phyloP scores from a whole-genome alignment of 1,140 invertebrate genomes.

The Hirudo medicinalis region DNA sequence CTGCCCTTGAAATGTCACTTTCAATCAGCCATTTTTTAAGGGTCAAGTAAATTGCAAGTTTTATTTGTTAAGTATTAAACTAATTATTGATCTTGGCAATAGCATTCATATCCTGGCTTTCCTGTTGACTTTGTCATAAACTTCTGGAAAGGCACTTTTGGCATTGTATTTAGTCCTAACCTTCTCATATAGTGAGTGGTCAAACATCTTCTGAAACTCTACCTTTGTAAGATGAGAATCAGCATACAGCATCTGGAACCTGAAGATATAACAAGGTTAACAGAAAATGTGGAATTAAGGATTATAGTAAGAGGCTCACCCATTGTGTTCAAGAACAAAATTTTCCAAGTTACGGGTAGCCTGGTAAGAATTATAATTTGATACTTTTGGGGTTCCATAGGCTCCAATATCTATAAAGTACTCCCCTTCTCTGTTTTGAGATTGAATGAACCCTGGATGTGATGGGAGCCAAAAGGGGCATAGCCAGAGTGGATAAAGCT shows the following conservation, averaged over 20 bases:
- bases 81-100: neutral
- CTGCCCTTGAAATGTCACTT: too few relatives aligned
- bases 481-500: conserved; percentile 71
- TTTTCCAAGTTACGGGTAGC: conserved; percentile 58
- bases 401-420: conserved; percentile 66
- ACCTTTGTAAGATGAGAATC: conserved; percentile 61
- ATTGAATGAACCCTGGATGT: conserved; percentile 58
- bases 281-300: neutral
- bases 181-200: conserved; percentile 61
- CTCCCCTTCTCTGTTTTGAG: conserved; percentile 40
- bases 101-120: conserved; percentile 46
- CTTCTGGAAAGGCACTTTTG: conserved; percentile 61
- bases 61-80: too few relatives aligned
- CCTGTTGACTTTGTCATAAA: conserved; percentile 66
- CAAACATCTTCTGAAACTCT: conserved; percentile 71
- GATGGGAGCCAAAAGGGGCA: conserved; percentile 61
- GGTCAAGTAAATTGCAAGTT: too few relatives aligned
- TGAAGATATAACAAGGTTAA: conserved; percentile 27
- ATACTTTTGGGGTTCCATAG: conserved; percentile 58
- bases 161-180: conserved; percentile 51
- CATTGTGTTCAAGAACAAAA: conserved; percentile 54
- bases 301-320: conserved; percentile 42
- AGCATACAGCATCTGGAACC: conserved; percentile 73
- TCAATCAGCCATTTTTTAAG: too few relatives aligned
- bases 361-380: conserved; percentile 50